Evolutionary conservation across 2,113 vertebrate genomes (phyloP).

Genomic region (Phalacrocorax pelagicus): DNA sequence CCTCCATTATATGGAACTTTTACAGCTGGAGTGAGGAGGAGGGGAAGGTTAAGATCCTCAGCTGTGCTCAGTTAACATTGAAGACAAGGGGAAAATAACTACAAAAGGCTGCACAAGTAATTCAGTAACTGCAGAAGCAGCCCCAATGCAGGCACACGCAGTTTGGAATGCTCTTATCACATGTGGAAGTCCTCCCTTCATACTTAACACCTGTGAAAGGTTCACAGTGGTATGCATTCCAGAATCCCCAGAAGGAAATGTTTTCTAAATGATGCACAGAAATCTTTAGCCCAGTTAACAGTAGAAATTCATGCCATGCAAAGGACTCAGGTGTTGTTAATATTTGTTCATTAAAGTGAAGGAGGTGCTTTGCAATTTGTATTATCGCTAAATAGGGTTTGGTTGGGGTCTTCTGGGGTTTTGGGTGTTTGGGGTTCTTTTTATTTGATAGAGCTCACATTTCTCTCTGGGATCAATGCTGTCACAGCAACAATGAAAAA

Average conservation of each 20-base stretch:
- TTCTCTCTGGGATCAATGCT: slow-evolving; percentile 68
- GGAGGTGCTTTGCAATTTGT: neutral
- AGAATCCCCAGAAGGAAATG: neutral
- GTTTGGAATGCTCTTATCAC: neutral
- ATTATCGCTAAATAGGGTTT: slow-evolving; percentile 8
- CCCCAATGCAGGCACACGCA: neutral
- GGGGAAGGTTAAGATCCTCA: neutral
- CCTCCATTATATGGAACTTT: neutral
- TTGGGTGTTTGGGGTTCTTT: neutral
- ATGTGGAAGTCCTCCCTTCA: neutral
- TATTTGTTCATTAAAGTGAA: slow-evolving; percentile 22
- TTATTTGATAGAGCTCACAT: slow-evolving; percentile 60
- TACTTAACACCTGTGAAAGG: neutral
- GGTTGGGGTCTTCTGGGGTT: neutral
- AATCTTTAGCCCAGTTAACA: neutral
- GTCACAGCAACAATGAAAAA: slow-evolving; percentile 70
- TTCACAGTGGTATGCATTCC: neutral
- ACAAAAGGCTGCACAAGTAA: neutral
- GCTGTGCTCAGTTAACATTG: neutral
- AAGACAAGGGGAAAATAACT: neutral
- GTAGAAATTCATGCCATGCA: neutral
- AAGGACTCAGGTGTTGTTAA: neutral
- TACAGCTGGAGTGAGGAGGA: neutral
- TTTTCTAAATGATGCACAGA: neutral
- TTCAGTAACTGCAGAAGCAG: neutral